Evolutionary conservation across 2,888 invertebrate species (phyloP).

Genomic region (Oconnorella tubifera): DNA sequence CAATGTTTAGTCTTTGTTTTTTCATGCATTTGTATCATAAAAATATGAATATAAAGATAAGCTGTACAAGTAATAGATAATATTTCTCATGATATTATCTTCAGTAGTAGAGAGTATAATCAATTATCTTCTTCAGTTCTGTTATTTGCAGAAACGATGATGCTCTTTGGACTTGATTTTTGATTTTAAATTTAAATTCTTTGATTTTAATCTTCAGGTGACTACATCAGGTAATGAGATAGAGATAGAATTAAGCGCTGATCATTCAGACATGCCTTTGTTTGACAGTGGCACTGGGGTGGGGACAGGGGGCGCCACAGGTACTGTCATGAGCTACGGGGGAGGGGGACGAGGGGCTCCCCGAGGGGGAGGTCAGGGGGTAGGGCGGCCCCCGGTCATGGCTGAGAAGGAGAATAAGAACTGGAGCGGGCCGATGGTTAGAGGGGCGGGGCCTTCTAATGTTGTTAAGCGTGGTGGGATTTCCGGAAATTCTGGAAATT

Average conservation of each 20-base stretch:
- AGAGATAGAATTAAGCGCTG: conserved; percentile 31
- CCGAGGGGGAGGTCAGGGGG: background rate
- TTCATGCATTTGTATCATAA: too few relatives aligned
- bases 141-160: too few relatives aligned
- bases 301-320: conserved; percentile 7
- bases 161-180: too few relatives aligned
- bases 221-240: conserved; percentile 32
- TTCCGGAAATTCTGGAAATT: background rate
- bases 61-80: too few relatives aligned
- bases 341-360: background rate
- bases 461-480: conserved; percentile 9
- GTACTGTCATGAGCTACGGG: background rate
- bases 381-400: background rate
- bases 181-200: too few relatives aligned
- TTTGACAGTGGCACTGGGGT: background rate
- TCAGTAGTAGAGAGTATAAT: too few relatives aligned
- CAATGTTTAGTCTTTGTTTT: too few relatives aligned
- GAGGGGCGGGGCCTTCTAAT: background rate
- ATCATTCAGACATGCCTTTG: conserved; percentile 7
- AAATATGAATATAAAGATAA: too few relatives aligned
- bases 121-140: too few relatives aligned
- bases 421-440: background rate
- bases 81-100: too few relatives aligned
- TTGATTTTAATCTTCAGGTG: too few relatives aligned
- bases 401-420: background rate